Conservation (phyloP, 2,113 vertebrate genomes). For the Bubo bubo region DNA sequence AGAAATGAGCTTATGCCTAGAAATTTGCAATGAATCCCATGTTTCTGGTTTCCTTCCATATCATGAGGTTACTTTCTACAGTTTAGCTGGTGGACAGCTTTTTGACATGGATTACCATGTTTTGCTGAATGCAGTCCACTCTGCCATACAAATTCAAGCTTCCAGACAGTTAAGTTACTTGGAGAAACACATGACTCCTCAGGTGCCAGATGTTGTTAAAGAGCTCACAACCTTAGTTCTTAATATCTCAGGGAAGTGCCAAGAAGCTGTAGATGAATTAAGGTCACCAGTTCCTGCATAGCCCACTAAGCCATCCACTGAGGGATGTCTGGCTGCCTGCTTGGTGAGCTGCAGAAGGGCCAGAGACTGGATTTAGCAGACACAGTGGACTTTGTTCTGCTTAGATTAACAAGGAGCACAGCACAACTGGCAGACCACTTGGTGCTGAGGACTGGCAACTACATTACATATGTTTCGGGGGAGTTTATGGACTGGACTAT, state of each 20-base stretch:
- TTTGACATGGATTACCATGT: neutral
- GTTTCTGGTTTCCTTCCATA: neutral
- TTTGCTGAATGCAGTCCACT: neutral
- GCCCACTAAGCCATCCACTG: neutral
- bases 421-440: neutral
- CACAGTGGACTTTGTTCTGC: neutral
- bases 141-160: neutral
- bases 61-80: neutral
- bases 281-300: neutral
- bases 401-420: neutral
- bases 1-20: neutral
- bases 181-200: neutral
- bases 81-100: neutral
- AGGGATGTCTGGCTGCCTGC: neutral
- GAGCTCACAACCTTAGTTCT: neutral
- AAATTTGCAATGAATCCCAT: neutral
- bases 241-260: neutral
- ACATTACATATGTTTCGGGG: neutral
- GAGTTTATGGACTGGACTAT: neutral
- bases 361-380: neutral
- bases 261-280: neutral
- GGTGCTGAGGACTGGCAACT: neutral
- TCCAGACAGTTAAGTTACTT: neutral
- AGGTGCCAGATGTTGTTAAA: neutral
- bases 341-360: neutral